phyloP scores from a whole-genome alignment of 2,113 vertebrate genomes.

The Cynocephalus volans region DNA sequence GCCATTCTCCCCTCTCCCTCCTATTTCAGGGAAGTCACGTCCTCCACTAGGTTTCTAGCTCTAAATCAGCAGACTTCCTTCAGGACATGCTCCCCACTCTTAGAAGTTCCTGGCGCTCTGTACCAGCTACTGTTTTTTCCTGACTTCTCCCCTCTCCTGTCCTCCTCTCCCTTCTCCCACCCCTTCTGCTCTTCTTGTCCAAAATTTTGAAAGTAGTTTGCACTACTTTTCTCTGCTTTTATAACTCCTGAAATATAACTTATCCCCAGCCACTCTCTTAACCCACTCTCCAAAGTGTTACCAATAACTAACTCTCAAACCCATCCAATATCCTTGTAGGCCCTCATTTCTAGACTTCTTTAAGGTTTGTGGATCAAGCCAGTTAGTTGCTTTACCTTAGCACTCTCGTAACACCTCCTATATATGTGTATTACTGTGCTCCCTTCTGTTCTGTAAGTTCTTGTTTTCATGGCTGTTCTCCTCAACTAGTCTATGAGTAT shows the following conservation, averaged over 20 bases:
- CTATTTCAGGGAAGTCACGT: background rate
- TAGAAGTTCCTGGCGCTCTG: background rate
- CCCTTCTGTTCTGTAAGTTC: background rate
- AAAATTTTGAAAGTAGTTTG: background rate
- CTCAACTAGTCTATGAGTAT: background rate
- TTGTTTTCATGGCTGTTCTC: background rate
- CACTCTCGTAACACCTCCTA: background rate
- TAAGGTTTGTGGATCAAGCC: background rate
- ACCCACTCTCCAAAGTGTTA: background rate
- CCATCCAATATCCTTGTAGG: background rate
- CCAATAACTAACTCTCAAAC: background rate
- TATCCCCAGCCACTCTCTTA: background rate
- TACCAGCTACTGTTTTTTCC: background rate
- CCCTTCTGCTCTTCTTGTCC: background rate
- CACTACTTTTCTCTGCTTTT: slow-evolving; percentile 6
- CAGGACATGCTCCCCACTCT: background rate
- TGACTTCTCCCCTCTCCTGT: background rate
- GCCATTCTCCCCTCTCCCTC: background rate
- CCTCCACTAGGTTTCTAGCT: background rate
- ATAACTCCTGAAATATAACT: background rate
- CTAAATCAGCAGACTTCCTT: background rate
- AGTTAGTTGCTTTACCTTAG: background rate
- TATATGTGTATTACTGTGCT: background rate
- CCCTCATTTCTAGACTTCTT: background rate
- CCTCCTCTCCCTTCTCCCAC: background rate